Evolutionary conservation across 2,888 invertebrate species (phyloP).

Genomic region (Agrochola macilenta): DNA sequence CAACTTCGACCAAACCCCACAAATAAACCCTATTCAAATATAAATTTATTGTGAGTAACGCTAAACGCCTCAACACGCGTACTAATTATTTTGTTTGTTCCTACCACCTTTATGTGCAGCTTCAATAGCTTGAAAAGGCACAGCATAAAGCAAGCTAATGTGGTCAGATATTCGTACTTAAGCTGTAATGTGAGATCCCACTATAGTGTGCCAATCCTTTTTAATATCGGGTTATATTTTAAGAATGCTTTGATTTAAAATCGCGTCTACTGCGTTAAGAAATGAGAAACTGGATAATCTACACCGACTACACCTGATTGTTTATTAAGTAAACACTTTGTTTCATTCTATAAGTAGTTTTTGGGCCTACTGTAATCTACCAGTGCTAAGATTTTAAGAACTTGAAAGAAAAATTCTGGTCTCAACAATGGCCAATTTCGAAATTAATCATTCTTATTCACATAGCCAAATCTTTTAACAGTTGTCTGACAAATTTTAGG

Average conservation of each 20-base stretch:
- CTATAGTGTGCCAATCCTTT: slow-evolving; percentile 47
- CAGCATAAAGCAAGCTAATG: slow-evolving; percentile 79
- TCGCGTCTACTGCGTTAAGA: neutral
- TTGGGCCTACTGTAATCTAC: neutral
- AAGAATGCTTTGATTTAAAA: slow-evolving; percentile 28
- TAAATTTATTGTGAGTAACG: slow-evolving; percentile 78
- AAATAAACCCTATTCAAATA: slow-evolving; percentile 76
- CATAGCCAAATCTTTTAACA: no score
- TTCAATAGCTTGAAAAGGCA: slow-evolving; percentile 54
- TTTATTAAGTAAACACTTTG: neutral
- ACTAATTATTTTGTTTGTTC: slow-evolving; percentile 85
- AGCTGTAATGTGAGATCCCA: slow-evolving; percentile 65
- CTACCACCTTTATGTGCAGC: slow-evolving; percentile 49
- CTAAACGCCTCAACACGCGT: slow-evolving; percentile 84
- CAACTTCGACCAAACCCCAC: slow-evolving; percentile 27
- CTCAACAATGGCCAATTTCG: no score
- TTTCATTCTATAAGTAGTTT: neutral
- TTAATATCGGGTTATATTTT: slow-evolving; percentile 32
- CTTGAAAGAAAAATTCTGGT: no score
- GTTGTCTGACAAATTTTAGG: no score
- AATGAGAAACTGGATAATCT: slow-evolving; percentile 25
- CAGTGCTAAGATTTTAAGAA: no score
- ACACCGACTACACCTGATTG: slow-evolving; percentile 7
- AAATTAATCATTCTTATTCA: no score
- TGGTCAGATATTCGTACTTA: slow-evolving; percentile 72